Base-by-base conservation (phyloP, 2,797 vertebrate genomes). In the Alcedo quadribrachys region DNA sequence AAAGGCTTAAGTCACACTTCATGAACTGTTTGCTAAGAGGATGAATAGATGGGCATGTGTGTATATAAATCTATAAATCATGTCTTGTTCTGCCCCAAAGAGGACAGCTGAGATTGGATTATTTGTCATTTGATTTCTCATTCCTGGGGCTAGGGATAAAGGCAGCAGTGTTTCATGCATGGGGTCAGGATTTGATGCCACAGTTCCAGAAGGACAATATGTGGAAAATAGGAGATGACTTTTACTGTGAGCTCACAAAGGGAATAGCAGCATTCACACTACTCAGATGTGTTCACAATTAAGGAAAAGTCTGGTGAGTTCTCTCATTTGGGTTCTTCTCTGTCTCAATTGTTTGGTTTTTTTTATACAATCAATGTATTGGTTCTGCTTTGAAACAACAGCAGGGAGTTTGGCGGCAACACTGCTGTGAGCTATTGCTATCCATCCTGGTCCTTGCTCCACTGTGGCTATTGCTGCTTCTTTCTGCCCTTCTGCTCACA, bases 41-140 rank as follows among this genome's bases (percentile, higher is more conserved):
- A 87, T 86, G 92, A 93, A 91, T 90, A 94, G 89, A 93, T 73
- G 93, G 88, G 65, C 73, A 81, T 89, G 83, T 92, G 90, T 95
- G 68, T 89, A 6, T 82, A 81, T 87, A 75, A 69, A 91, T 50
- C 43, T 33, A 12, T 83, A 92, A 94, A 87, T 75, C 87, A 11
- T 35, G 86, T 53, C 91, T 93, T 92, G 75, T 89, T 93, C 74
- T 95, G 87, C 66, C 80, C 79, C 13, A 0, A 21, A 30, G 77
- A 93, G 77, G 74, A 81, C 24, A 43, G 90, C 76, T 71, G 87
- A 71, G 89, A 5, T 55, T 53, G 88, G 84, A 32, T 35, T 79
- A 85, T 92, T 76, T 91, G 94, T 78, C 69, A 8, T 51, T 62
- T 18, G 66, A 50, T 68, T 70, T 58, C 10, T 11, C 22, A 77